Conservation (phyloP, 2,888 invertebrate genomes). For the Antitype chi region DNA sequence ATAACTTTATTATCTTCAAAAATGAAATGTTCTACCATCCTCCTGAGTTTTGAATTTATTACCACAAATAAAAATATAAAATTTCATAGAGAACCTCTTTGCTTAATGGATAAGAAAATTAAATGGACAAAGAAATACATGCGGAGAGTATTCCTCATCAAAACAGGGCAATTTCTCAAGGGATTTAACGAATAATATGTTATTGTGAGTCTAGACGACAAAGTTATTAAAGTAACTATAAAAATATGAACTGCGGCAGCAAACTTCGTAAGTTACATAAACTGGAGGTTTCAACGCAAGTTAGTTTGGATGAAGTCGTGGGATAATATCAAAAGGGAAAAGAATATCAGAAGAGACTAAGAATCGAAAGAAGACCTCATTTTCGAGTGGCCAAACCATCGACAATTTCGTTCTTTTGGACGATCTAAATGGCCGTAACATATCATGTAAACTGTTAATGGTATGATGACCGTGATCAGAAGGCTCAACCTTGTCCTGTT, state of each 20-base stretch:
- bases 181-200: constrained; percentile 40
- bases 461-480: not conserved
- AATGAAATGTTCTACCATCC: constrained; percentile 36
- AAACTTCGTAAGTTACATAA: constrained; percentile 37
- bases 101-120: constrained; percentile 46
- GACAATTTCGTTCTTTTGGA: not conserved
- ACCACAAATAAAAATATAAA: constrained; percentile 47
- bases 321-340: constrained; percentile 14
- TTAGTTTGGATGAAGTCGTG: not conserved
- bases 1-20: constrained; percentile 57
- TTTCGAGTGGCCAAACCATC: not conserved
- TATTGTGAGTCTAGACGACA: constrained; percentile 45
- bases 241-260: constrained; percentile 25
- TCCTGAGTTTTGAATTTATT: constrained; percentile 48
- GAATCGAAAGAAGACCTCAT: too few species aligned
- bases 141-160: constrained; percentile 29
- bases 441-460: not conserved
- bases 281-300: constrained; percentile 12
- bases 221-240: constrained; percentile 39
- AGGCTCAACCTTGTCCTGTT: not conserved
- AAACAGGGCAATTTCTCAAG: constrained; percentile 52
- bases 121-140: constrained; percentile 41
- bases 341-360: too few species aligned
- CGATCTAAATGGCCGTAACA: not conserved
- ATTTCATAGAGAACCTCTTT: constrained; percentile 33